Conservation (phyloP, 1,140 invertebrate genomes). For the Tetragnatha versicolor region DNA sequence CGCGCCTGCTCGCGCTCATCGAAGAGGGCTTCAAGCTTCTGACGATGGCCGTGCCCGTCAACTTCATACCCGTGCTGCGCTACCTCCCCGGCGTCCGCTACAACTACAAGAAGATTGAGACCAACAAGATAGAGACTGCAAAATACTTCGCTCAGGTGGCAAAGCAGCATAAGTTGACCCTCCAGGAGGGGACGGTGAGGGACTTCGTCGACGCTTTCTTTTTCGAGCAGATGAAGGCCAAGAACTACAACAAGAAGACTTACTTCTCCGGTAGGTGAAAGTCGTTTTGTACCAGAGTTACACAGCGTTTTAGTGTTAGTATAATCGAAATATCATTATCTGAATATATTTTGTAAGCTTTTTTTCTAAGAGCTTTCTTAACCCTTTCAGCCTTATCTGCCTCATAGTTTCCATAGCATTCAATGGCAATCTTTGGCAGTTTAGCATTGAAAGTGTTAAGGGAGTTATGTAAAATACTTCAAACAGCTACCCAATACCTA, state of each 20-base stretch:
- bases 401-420: too few relatives aligned
- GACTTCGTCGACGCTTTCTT: slow-evolving; percentile 88
- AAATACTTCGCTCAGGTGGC: slow-evolving; percentile 83
- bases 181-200: slow-evolving; percentile 77
- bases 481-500: too few relatives aligned
- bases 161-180: slow-evolving; percentile 77
- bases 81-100: slow-evolving; percentile 78
- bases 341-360: too few relatives aligned
- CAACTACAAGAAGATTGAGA: slow-evolving; percentile 75
- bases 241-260: slow-evolving; percentile 73
- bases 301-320: too few relatives aligned
- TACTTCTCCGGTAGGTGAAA: slow-evolving; percentile 58
- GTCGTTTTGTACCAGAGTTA: not conserved
- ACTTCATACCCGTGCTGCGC: slow-evolving; percentile 75
- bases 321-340: too few relatives aligned
- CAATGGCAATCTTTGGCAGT: too few relatives aligned
- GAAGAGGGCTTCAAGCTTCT: slow-evolving; percentile 89
- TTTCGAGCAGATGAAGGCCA: slow-evolving; percentile 81
- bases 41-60: slow-evolving; percentile 71
- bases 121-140: slow-evolving; percentile 84
- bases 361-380: too few relatives aligned
- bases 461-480: too few relatives aligned
- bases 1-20: slow-evolving; percentile 80
- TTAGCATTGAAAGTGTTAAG: too few relatives aligned
- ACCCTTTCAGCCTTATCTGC: too few relatives aligned